These are phyloP conservation scores for Macropus fuliginosus DNA, from an alignment of 2,797 vertebrate species.

Conservation along the genomic window DNA sequence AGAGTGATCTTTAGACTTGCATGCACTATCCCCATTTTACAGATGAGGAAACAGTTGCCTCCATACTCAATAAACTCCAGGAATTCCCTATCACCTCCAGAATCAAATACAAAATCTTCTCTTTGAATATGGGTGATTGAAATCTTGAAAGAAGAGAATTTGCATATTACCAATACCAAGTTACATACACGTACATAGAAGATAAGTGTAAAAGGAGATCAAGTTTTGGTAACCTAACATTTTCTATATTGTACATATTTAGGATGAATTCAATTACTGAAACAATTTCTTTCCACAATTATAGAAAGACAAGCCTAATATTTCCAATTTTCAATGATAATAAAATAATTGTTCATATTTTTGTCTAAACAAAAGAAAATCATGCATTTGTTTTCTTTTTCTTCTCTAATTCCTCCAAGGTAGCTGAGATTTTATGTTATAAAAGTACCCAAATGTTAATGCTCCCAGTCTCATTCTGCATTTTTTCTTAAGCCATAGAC, in stretches of 20 bases:
- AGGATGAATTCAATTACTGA: not conserved
- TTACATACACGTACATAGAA: not conserved
- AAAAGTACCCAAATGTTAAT: not conserved
- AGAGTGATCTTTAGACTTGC: no score
- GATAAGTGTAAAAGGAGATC: not conserved
- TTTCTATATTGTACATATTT: not conserved
- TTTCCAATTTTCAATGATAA: not conserved
- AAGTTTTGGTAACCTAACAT: not conserved
- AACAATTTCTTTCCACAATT: not conserved
- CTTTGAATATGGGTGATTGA: not conserved
- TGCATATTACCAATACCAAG: not conserved
- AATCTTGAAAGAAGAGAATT: not conserved
- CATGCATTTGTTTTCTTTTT: not conserved
- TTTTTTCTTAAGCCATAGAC: not conserved
- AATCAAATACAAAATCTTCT: not conserved
- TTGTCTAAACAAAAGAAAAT: not conserved
- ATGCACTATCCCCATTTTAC: not conserved
- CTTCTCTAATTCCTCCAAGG: not conserved
- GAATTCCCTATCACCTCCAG: not conserved
- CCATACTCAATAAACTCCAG: not conserved
- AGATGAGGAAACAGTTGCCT: not conserved
- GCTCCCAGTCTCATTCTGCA: not conserved
- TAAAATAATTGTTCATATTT: not conserved
- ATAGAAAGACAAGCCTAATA: not conserved
- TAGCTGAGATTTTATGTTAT: not conserved